Percentiles rank a stretch among this genome's conserved stretches.
Conservation (phyloP, 2,888 invertebrate genomes). For the Drosophila incognita region DNA sequence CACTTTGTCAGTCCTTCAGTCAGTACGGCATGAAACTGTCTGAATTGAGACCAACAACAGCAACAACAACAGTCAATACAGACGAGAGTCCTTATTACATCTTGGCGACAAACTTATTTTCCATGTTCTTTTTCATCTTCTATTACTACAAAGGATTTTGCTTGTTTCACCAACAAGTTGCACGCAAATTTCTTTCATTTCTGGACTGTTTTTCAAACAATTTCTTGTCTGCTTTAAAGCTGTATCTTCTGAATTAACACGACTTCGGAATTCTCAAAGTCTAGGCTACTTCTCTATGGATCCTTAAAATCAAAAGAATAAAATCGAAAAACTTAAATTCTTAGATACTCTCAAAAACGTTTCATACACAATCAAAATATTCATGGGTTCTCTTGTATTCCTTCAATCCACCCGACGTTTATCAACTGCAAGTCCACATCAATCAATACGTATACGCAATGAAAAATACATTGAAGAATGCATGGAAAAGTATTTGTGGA, state of each 20-base stretch:
- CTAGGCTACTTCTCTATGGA: not conserved
- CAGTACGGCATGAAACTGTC: constrained; percentile 28
- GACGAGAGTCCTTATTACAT: constrained; percentile 70
- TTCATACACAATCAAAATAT: constrained; percentile 5
- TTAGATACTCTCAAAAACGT: not conserved
- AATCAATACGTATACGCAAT: constrained; percentile 70
- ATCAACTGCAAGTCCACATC: constrained; percentile 51
- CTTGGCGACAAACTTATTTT: constrained; percentile 72
- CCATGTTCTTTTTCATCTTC: constrained; percentile 35
- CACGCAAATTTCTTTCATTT: constrained; percentile 50
- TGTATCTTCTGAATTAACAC: constrained; percentile 14
- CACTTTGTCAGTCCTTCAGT: constrained; percentile 64
- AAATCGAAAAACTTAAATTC: not conserved
- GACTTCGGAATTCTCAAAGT: not conserved
- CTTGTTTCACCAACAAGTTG: constrained; percentile 66
- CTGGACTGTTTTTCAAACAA: constrained; percentile 31
- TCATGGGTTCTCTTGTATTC: not conserved
- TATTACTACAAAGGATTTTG: constrained; percentile 55
- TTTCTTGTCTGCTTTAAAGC: constrained; percentile 2
- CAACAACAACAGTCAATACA: constrained; percentile 30
- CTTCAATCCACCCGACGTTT: constrained; percentile 5
- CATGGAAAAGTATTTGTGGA: constrained; percentile 21
- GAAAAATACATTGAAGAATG: constrained; percentile 67
- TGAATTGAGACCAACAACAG: constrained; percentile 36
- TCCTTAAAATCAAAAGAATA: not conserved